Evolutionary conservation across 1,140 invertebrate genomes (phyloP).

Genomic region (Lutraria rhynchaena): DNA sequence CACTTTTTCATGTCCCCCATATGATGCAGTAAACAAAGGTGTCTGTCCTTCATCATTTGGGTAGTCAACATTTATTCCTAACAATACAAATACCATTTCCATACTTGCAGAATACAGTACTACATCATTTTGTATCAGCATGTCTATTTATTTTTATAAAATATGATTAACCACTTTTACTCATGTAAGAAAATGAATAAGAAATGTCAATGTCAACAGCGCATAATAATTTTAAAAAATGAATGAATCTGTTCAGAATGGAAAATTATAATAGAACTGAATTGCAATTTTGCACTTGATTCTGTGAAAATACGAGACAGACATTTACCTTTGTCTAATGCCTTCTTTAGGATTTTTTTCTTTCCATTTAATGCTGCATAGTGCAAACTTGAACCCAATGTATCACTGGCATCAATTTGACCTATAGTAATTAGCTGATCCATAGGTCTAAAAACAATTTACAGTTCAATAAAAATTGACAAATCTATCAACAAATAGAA

Average conservation of each 20-base stretch:
- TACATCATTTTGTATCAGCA: not conserved
- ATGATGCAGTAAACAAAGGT: slow-evolving; percentile 82
- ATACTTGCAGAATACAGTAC: not conserved
- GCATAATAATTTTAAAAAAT: not conserved
- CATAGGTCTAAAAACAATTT: slow-evolving; percentile 1
- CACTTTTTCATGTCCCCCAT: slow-evolving; percentile 73
- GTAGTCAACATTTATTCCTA: slow-evolving; percentile 80
- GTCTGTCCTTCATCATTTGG: slow-evolving; percentile 82
- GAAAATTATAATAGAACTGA: too few relatives aligned
- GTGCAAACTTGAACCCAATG: slow-evolving; percentile 44
- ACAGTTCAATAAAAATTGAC: too few relatives aligned
- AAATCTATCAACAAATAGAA: too few relatives aligned
- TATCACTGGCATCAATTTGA: slow-evolving; percentile 51
- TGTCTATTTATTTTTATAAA: not conserved
- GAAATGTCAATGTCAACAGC: not conserved
- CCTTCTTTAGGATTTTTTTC: slow-evolving; percentile 49
- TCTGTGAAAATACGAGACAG: not conserved
- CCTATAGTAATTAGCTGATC: slow-evolving; percentile 44
- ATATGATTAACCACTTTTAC: not conserved
- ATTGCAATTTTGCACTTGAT: too few relatives aligned
- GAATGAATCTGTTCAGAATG: not conserved
- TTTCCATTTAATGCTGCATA: slow-evolving; percentile 53
- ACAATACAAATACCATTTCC: not conserved
- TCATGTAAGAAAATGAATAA: not conserved
- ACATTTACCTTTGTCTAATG: slow-evolving; percentile 43